Evolutionary conservation across 2,888 invertebrate species (phyloP), one percentile per base, ranked within the genome.

Genomic region (Oligia latruncula): DNA sequence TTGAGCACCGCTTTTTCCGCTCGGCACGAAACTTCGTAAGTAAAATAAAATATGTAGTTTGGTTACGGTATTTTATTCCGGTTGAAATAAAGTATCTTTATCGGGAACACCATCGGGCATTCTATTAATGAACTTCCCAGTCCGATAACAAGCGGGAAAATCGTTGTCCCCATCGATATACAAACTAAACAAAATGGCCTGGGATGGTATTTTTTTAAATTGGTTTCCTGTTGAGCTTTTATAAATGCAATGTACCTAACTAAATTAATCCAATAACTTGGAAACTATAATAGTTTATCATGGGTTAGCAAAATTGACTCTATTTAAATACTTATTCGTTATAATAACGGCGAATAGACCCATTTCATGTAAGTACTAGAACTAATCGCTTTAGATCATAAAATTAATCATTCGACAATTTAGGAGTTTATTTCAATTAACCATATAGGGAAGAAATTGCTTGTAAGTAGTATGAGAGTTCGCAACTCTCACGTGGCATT

Each of bases 81-180:
- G 20, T 74, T 20, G 1, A 74, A 74, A 74, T 23, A 49, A 23
- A 49, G 17, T 49, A 1, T n/a, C 4, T 20, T 4, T 71, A 74
- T 23, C 43, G 29, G 55, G 17, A n/a, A 52, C 43, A 29, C 29
- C 20, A 62, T 72, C 17, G 23, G 20, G 13, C n/a, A 8, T 49
- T 40, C 29, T 17, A 52, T 52, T 43, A 80, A 66, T 20, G 1
- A n/a, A 67, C 55, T 74, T 67, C n/a, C 67, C 67, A 62, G 8
- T 80, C 5, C 6, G 29, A 60, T 66, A 66, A 20, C 9, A 80
- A 68, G 46, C n/a, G 9, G 74, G 15, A 80, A 74, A 67, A 67
- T 40, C 11, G 20, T 60, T 62, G 81, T 62, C 74, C 80, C n/a
- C 35, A 71, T 23, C 15, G 8, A 4, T 13, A 52, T 8, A 29